phyloP scores from a whole-genome alignment of 2,888 invertebrate genomes.

The Chalcosyrphus nemorum region DNA sequence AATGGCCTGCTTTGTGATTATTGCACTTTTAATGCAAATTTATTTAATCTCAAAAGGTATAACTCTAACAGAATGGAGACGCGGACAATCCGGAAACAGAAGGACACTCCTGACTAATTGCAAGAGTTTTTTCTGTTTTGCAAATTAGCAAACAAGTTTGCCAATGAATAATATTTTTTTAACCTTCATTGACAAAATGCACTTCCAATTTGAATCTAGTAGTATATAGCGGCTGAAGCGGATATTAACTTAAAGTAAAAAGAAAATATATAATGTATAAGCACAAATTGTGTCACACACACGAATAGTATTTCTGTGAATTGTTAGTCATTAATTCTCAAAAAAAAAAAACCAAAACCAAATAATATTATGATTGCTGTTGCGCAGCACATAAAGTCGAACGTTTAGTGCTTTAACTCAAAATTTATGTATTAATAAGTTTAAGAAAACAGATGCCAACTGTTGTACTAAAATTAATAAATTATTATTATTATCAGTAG shows the following conservation, averaged over 20 bases:
- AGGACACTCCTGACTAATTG: slow-evolving; percentile 76
- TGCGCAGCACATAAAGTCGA: slow-evolving; percentile 18
- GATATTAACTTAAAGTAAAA: slow-evolving; percentile 22
- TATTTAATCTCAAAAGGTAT: slow-evolving; percentile 83
- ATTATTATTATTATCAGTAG: slow-evolving; percentile 10
- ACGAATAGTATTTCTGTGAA: background rate
- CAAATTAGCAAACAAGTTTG: slow-evolving; percentile 1
- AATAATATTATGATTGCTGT: slow-evolving; percentile 12
- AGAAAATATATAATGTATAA: slow-evolving; percentile 12
- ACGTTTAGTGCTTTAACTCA: slow-evolving; percentile 31
- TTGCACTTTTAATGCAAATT: slow-evolving; percentile 82
- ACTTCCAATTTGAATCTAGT: slow-evolving; percentile 33
- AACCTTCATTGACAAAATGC: background rate
- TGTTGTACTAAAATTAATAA: slow-evolving; percentile 9
- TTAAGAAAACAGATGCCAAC: slow-evolving; percentile 4
- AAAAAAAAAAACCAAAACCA: slow-evolving; percentile 7
- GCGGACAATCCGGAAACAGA: slow-evolving; percentile 76
- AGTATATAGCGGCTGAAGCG: background rate
- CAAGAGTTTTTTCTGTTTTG: slow-evolving; percentile 75
- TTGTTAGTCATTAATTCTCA: slow-evolving; percentile 12
- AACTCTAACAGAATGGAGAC: slow-evolving; percentile 83
- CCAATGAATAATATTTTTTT: background rate
- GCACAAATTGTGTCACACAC: slow-evolving; percentile 4
- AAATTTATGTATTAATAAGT: slow-evolving; percentile 24
- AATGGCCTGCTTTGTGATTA: slow-evolving; percentile 82